Percentiles rank a stretch among this genome's conserved stretches.
These are phyloP conservation scores for Pedetes capensis DNA, from an alignment of 2,113 vertebrate species.

Conservation along the genomic window DNA sequence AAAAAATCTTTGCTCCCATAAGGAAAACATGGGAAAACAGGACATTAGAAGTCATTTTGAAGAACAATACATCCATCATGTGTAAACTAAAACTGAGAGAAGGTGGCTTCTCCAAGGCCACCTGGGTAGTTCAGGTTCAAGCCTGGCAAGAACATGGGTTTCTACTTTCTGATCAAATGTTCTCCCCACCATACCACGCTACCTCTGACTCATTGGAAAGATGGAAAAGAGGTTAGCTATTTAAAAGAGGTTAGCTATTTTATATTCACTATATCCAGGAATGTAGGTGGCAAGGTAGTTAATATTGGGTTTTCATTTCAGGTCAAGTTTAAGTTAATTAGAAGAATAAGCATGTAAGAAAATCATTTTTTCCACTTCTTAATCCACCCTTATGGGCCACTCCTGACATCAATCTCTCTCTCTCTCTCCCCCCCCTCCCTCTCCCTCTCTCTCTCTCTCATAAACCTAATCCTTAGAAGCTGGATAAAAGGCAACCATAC, in stretches of 20 bases:
- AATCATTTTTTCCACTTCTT: not conserved
- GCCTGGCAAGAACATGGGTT: rapidly evolving
- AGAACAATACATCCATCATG: not conserved
- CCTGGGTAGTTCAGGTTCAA: not conserved
- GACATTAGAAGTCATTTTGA: not conserved
- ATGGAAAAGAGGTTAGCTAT: not conserved
- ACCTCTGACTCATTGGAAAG: not conserved
- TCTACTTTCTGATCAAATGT: not conserved
- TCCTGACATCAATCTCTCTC: not conserved
- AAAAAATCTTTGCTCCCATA: not conserved
- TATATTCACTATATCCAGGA: not conserved
- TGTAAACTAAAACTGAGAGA: not conserved
- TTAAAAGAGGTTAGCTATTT: too few relatives aligned
- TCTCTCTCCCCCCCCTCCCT: too few relatives aligned
- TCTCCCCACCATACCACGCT: not conserved
- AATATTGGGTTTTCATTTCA: not conserved
- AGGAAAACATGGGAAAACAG: not conserved
- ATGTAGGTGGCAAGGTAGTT: not conserved
- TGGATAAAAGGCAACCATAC: too few relatives aligned
- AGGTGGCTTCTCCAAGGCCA: not conserved
- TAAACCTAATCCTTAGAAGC: too few relatives aligned
- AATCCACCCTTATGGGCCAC: not conserved
- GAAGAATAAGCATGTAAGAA: not conserved
- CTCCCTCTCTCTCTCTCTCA: too few relatives aligned
- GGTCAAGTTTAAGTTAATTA: not conserved